Evolutionary conservation across 2,113 vertebrate genomes (phyloP).

Genomic region (Larimichthys crocea): DNA sequence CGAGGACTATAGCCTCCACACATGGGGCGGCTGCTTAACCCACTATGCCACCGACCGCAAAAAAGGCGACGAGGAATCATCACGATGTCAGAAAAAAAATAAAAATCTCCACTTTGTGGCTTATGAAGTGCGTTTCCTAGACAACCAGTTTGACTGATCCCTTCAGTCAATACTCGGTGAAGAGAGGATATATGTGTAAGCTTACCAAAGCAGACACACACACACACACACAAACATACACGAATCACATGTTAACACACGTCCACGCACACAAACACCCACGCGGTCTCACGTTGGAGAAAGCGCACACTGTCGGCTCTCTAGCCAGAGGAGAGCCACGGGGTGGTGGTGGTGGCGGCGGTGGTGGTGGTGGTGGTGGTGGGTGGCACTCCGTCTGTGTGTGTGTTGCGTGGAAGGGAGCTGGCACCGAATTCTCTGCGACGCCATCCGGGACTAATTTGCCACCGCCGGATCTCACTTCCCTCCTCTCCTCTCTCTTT

Average conservation of each 20-base stretch:
- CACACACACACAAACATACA: constrained; percentile 10
- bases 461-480: constrained; percentile 26
- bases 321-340: constrained; percentile 24
- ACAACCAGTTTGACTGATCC: constrained; percentile 56
- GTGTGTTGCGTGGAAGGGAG: constrained; percentile 9
- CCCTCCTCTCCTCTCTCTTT: neutral
- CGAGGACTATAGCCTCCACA: too few species aligned
- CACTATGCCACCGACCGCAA: too few species aligned
- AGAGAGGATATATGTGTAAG: constrained; percentile 31
- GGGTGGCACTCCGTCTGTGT: constrained; percentile 25
- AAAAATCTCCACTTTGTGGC: neutral
- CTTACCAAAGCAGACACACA: constrained; percentile 2
- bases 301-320: constrained; percentile 48
- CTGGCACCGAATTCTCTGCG: constrained; percentile 18
- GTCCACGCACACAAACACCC: constrained; percentile 7
- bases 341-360: constrained; percentile 2
- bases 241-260: constrained; percentile 31
- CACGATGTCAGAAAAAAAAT: constrained; percentile 23
- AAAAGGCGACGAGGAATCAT: neutral
- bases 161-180: constrained; percentile 50
- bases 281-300: neutral
- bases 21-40: too few species aligned
- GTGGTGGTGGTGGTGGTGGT: too few species aligned
- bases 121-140: constrained; percentile 38
- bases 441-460: constrained; percentile 50